phyloP scores from a whole-genome alignment of 2,888 invertebrate genomes.

The Globia sparganii region DNA sequence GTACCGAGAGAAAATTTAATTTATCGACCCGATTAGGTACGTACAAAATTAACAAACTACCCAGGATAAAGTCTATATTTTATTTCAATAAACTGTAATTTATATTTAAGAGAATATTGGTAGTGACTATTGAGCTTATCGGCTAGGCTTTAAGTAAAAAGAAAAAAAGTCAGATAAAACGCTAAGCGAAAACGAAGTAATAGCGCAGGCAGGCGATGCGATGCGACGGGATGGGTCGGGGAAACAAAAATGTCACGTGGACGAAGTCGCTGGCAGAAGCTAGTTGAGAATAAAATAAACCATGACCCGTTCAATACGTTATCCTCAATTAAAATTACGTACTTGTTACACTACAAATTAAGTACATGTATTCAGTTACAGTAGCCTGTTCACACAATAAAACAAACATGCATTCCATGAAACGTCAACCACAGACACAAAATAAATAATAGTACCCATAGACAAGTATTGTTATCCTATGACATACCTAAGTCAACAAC shows the following conservation, averaged over 20 bases:
- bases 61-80: neutral
- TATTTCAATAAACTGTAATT: slow-evolving; percentile 5
- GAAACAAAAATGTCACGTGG: too few species aligned
- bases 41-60: slow-evolving; percentile 1
- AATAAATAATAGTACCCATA: neutral
- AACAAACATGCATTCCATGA: slow-evolving; percentile 18
- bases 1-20: slow-evolving; percentile 41
- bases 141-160: too few species aligned
- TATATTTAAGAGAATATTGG: neutral
- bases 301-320: neutral
- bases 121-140: neutral
- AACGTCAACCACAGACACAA: slow-evolving; percentile 14
- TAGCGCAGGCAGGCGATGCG: too few species aligned
- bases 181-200: too few species aligned
- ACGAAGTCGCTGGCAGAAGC: too few species aligned
- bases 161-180: too few species aligned
- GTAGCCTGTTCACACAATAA: slow-evolving; percentile 9
- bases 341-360: slow-evolving; percentile 36
- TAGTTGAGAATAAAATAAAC: neutral
- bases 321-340: slow-evolving; percentile 26
- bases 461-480: slow-evolving; percentile 51
- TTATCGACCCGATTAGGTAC: slow-evolving; percentile 20
- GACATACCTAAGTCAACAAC: slow-evolving; percentile 52
- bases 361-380: slow-evolving; percentile 44
- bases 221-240: too few species aligned